Evolutionary conservation across 2,797 vertebrate genomes (phyloP).

Genomic region (Sebastiscus albofasciatus): DNA sequence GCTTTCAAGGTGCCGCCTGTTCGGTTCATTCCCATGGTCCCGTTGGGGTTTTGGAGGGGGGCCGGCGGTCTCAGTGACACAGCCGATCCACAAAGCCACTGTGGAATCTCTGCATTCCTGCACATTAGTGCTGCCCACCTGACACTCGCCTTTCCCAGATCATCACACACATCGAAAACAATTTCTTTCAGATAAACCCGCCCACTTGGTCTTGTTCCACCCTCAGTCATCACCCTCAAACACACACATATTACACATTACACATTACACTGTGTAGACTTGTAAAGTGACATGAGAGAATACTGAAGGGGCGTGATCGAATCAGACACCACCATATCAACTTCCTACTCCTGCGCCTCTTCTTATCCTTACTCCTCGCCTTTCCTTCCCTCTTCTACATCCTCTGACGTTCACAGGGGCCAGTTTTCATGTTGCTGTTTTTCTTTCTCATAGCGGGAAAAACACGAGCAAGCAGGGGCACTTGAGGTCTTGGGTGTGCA

Average conservation of each 20-base stretch:
- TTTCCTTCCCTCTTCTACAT: slow-evolving; percentile 52
- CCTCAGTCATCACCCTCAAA: slow-evolving; percentile 45
- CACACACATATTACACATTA: slow-evolving; percentile 18
- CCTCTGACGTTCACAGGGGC: slow-evolving; percentile 18
- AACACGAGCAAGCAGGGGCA: slow-evolving; percentile 2
- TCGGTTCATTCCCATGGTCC: slow-evolving; percentile 78
- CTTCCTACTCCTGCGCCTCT: slow-evolving; percentile 40
- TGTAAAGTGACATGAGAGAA: slow-evolving; percentile 17
- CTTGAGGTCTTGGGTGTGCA: slow-evolving; percentile 14
- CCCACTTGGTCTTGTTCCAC: slow-evolving; percentile 38
- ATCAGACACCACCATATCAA: slow-evolving; percentile 22
- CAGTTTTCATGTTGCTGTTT: neutral
- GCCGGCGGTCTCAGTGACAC: slow-evolving; percentile 71
- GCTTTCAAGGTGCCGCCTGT: slow-evolving; percentile 74
- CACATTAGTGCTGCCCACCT: slow-evolving; percentile 86
- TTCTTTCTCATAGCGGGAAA: slow-evolving; percentile 4
- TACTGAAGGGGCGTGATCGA: slow-evolving; percentile 9
- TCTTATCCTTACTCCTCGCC: slow-evolving; percentile 43
- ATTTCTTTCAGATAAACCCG: slow-evolving; percentile 49
- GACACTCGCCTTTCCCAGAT: slow-evolving; percentile 76
- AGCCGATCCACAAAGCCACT: slow-evolving; percentile 79
- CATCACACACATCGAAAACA: slow-evolving; percentile 49
- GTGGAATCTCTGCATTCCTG: slow-evolving; percentile 85
- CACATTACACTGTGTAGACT: slow-evolving; percentile 6
- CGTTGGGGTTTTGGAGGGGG: slow-evolving; percentile 50